These are phyloP conservation scores for Pantherophis guttatus DNA, from an alignment of 2,113 vertebrate species.

Conservation along the genomic window DNA sequence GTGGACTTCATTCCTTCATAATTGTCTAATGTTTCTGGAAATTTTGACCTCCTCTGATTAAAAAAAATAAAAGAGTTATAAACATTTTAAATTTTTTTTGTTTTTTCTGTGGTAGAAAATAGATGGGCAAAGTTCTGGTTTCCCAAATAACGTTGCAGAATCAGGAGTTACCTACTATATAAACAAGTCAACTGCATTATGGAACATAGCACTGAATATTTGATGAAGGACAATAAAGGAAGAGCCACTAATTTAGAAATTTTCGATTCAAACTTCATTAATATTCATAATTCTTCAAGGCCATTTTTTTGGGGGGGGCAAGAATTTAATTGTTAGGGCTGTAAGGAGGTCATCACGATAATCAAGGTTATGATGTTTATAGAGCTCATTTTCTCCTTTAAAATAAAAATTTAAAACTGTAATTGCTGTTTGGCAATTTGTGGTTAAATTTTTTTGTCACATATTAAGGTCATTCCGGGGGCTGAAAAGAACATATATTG, in stretches of 20 bases:
- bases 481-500: not conserved
- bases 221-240: not conserved
- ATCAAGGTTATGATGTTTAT: not conserved
- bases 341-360: not conserved
- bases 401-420: not conserved
- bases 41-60: not conserved
- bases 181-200: not conserved
- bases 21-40: not conserved
- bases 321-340: not conserved
- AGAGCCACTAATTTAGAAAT: not conserved
- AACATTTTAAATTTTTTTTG: not conserved
- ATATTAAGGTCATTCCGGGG: not conserved
- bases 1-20: not conserved
- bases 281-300: not conserved
- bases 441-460: not conserved
- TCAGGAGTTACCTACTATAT: not conserved
- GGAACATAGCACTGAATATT: not conserved
- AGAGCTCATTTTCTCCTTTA: not conserved
- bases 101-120: not conserved
- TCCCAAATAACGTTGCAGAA: not conserved
- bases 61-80: not conserved
- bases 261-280: not conserved
- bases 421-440: not conserved
- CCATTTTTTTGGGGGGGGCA: not conserved
- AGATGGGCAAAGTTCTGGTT: not conserved